Percentiles rank a stretch among this genome's conserved stretches.
These are phyloP conservation scores for Eutrigla gurnardus DNA, from an alignment of 2,797 vertebrate genomes.

Conservation along the genomic window DNA sequence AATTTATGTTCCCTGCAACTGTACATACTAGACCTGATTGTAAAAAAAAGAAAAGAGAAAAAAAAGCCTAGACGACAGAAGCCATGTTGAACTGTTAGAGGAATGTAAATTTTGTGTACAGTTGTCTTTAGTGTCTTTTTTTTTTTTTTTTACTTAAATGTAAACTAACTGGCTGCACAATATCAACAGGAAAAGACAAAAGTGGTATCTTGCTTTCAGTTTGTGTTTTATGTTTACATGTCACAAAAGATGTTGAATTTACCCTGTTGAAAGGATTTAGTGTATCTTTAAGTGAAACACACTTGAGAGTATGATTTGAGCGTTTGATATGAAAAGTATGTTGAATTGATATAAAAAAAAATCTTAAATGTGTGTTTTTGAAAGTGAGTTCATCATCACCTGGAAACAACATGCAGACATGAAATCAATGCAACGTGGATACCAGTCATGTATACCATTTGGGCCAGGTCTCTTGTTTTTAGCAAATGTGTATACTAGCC, in stretches of 20 bases:
- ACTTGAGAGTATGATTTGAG: slow-evolving; percentile 60
- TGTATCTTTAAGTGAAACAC: slow-evolving; percentile 67
- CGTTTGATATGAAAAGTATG: slow-evolving; percentile 68
- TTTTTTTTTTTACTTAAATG: slow-evolving; percentile 70
- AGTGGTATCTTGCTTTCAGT: slow-evolving; percentile 61
- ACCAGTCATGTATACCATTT: no score
- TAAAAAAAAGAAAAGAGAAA: slow-evolving; percentile 36
- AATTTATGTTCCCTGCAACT: slow-evolving; percentile 47
- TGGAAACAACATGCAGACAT: neutral
- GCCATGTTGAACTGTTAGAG: slow-evolving; percentile 83
- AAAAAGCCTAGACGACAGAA: slow-evolving; percentile 66
- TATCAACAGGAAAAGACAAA: slow-evolving; percentile 61
- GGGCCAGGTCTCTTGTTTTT: neutral
- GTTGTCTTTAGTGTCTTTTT: slow-evolving; percentile 60
- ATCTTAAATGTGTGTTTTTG: slow-evolving; percentile 20
- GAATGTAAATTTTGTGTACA: slow-evolving; percentile 84
- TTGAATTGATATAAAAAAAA: slow-evolving; percentile 60
- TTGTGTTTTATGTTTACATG: slow-evolving; percentile 75
- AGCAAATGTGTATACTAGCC: neutral
- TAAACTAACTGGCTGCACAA: slow-evolving; percentile 74
- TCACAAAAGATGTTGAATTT: slow-evolving; percentile 53
- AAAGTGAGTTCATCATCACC: neutral
- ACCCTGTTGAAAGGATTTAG: slow-evolving; percentile 62
- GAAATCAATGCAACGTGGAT: neutral
- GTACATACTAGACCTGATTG: slow-evolving; percentile 77